Base-by-base conservation (phyloP, 1,140 invertebrate genomes). In the Bombus turneri region DNA sequence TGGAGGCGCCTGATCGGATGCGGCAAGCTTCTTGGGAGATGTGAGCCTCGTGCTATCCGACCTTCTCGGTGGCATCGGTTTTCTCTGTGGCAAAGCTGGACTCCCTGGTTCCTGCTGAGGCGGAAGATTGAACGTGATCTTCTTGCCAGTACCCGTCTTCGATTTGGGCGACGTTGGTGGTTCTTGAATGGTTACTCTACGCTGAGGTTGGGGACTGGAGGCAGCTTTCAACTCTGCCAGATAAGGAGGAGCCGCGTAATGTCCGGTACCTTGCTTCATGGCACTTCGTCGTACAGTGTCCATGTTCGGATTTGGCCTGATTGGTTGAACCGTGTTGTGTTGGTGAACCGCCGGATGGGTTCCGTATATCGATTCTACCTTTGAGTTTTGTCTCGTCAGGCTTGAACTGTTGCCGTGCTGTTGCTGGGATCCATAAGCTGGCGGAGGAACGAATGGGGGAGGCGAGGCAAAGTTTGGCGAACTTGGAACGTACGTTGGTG, bases 1-100 rank as follows among this genome's bases (percentile, higher is more conserved):
- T 0, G 98, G 98, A 3, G 98, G 98, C 90, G 98, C 97, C 81
- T 96, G 96, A 53, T 96, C 96, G 0, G 97, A 97, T 41, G 97
- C 96, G 0, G 96, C 96, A 31, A 97, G 95, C 86, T 97, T 97
- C 88, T 97, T 97, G 0, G 97, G 97, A n/a, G 97, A 97, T 1
- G 96, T 96, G 18, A 97, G 93, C 75, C 96, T 95, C 1, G 97
- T 97, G 87, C 96, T 96, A 84, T 97, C 97, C 13, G 97, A 97
- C 59, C 97, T 96, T 88, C 97, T 96, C 0, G 97, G 97, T 25
- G 97, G 96, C 79, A 96, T 95, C 0, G 97, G 97, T 83, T 96
- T 96, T 9, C 96, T 95, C 73, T 91, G 91, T 0, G 95, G 94
- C 25, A 95, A 73, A 0, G 93, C 94, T 0, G 94, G 94, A 74